phyloP scores from a whole-genome alignment of 2,888 invertebrate genomes.

The Cantharis nigra region DNA sequence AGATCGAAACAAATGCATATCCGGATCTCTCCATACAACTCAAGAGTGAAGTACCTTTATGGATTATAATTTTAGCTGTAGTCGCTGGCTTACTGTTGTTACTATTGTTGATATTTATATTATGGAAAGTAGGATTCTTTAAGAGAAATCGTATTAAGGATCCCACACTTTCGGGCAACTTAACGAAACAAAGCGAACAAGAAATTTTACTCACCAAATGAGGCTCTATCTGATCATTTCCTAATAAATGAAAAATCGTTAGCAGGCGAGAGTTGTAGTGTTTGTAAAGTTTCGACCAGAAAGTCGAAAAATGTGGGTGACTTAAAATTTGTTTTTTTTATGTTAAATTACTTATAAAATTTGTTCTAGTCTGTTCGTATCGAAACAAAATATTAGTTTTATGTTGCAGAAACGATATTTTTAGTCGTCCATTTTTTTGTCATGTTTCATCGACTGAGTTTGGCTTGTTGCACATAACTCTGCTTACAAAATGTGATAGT shows the following conservation, averaged over 20 bases:
- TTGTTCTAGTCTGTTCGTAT: background rate
- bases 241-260: background rate
- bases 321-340: background rate
- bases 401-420: background rate
- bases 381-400: background rate
- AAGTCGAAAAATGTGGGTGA: background rate
- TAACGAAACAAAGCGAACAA: constrained; percentile 48
- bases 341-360: background rate
- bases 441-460: constrained; percentile 4
- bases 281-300: background rate
- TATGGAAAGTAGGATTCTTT: constrained; percentile 92
- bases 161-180: constrained; percentile 74
- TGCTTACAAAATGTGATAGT: constrained; percentile 14
- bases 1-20: constrained; percentile 84
- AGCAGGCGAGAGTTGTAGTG: background rate
- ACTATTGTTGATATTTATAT: constrained; percentile 74
- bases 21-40: constrained; percentile 79
- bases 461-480: constrained; percentile 8
- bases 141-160: constrained; percentile 79
- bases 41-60: constrained; percentile 78
- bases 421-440: background rate
- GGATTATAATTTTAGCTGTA: constrained; percentile 86
- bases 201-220: constrained; percentile 34
- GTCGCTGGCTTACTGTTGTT: constrained; percentile 83
- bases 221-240: background rate